Evolutionary conservation across 1,140 invertebrate genomes (phyloP).

Genomic region (Chrysomallon squamiferum): DNA sequence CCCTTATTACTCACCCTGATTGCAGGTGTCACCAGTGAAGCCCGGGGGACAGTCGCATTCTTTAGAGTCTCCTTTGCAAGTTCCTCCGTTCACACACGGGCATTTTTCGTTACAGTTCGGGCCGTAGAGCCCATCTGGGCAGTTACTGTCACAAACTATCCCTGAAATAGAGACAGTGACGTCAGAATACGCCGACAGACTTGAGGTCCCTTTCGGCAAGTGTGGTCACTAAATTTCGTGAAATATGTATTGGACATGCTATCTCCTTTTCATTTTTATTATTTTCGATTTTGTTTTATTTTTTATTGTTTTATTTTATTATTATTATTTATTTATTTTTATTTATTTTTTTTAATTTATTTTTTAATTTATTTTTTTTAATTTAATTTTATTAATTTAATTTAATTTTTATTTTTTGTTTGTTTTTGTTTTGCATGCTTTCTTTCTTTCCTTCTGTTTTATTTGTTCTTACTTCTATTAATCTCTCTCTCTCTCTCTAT

Average conservation of each 20-base stretch:
- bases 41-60: slow-evolving; percentile 2
- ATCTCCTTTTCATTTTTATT: background rate
- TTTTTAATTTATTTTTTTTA: too few species aligned
- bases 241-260: background rate
- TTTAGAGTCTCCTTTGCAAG: background rate
- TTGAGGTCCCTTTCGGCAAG: background rate
- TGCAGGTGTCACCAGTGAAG: background rate
- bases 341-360: too few species aligned
- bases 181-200: background rate
- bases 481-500: too few species aligned
- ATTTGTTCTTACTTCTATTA: too few species aligned
- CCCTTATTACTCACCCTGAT: background rate
- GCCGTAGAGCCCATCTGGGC: background rate
- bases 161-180: background rate
- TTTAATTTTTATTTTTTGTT: too few species aligned
- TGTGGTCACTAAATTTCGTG: too few species aligned
- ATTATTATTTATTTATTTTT: background rate
- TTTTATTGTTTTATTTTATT: background rate
- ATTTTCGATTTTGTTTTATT: background rate
- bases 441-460: too few species aligned
- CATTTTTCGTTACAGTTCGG: background rate
- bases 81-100: background rate
- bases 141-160: background rate
- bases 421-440: too few species aligned
- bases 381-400: too few species aligned